Base-by-base conservation (phyloP, 2,888 invertebrate genomes). In the Pardosa pseudoannulata region DNA sequence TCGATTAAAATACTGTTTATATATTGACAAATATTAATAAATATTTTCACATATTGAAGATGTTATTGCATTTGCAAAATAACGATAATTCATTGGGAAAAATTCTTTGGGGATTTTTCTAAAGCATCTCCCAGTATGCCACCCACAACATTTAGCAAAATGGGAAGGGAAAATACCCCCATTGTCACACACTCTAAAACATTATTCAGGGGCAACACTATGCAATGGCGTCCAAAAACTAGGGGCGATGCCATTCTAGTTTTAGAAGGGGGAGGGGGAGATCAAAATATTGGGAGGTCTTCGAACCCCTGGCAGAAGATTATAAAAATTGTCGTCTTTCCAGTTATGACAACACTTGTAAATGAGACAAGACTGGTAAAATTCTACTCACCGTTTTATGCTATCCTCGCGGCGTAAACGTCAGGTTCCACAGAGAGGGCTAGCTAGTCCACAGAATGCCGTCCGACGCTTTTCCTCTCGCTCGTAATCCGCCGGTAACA, bases 151-250 rank as follows among this genome's bases (percentile, higher is more conserved):
- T 9, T 7, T 9, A 9, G 9, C 9, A 36, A 36, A 9, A 36
- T 36, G 23, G 1, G 56, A 23, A 5, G 19, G 56, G 56, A 23
- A 56, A 56, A 7, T 23, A 2, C 56, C 56, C 56, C 19, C 6
- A n/a, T 16, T 46, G 11, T 23, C 56, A 56, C 19, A 56, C 3
- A 7, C 16, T 13, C 56, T 2, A 13, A n/a, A 56, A 56, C 56
- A 19, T 56, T 56, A 16, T 46, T 46, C 41, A n/a, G 16, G 41
- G 9, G 23, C 56, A n/a, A 7, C 23, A 23, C 56, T 56, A 56
- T 56, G 56, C 23, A 56, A 56, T 56, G 56, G 56, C 56, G 56
- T 56, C 56, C 23, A 56, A 56, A n/a, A 56, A 56, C 23, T 6
- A 56, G 56, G 23, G 56, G 16, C 56, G 56, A 56, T 56, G 56